phyloP scores from a whole-genome alignment of 2,888 invertebrate species.

The Helicoverpa assulta region DNA sequence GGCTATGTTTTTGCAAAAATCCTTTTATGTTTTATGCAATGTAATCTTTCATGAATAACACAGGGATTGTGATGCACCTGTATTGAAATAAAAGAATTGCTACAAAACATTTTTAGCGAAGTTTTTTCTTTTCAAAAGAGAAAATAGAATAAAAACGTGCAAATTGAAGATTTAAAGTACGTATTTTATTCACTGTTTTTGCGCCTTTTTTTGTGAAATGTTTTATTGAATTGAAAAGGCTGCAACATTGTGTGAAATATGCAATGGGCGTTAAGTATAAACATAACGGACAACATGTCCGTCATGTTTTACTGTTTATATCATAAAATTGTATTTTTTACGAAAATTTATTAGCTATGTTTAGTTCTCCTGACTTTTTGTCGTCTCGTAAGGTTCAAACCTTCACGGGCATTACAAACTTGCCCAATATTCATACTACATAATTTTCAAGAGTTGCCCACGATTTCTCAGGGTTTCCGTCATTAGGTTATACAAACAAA shows the following conservation, averaged over 20 bases:
- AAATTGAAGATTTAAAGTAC: conserved; percentile 8
- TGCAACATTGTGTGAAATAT: neutral
- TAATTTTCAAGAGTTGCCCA: no score
- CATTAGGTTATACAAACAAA: no score
- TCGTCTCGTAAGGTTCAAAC: no score
- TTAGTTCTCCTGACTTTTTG: no score
- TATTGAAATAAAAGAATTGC: conserved; percentile 40
- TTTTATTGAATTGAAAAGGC: conserved; percentile 17
- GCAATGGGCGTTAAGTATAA: neutral
- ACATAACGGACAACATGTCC: neutral
- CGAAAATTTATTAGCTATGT: no score
- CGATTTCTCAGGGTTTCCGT: no score
- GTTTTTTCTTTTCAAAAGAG: conserved; percentile 14
- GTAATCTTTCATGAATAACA: conserved; percentile 51
- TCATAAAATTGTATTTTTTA: neutral
- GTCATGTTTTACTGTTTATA: neutral
- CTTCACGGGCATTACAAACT: no score
- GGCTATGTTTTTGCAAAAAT: conserved; percentile 37
- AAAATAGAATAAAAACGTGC: conserved; percentile 2
- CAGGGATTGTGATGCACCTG: conserved; percentile 33
- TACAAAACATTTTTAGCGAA: conserved; percentile 23
- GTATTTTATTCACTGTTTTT: conserved; percentile 8
- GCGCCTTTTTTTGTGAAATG: neutral
- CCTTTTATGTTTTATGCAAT: conserved; percentile 43
- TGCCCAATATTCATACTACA: no score